Percentiles rank a stretch among this genome's conserved stretches.
Evolutionary conservation across 2,113 vertebrate genomes (phyloP).

Genomic region (Diadophis punctatus): DNA sequence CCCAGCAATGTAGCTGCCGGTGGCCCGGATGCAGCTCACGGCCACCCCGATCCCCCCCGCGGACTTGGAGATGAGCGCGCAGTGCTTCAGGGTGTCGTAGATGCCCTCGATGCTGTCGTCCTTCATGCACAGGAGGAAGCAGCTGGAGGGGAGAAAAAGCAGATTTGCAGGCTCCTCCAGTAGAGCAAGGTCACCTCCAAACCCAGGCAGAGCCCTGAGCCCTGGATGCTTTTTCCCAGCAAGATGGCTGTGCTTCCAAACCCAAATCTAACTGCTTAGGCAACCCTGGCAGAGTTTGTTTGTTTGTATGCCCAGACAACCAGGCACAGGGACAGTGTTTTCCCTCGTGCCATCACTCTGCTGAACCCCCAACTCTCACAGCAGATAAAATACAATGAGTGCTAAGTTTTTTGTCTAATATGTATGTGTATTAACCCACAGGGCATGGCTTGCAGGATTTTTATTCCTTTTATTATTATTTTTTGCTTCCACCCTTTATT

Average conservation of each 20-base stretch:
- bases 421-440: background rate
- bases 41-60: conserved; percentile 94
- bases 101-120: conserved; percentile 98
- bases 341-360: background rate
- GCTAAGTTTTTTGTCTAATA: background rate
- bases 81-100: conserved; percentile 95
- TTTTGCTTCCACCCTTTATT: background rate
- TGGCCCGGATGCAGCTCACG: conserved; percentile 92
- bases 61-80: conserved; percentile 94
- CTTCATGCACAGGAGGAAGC: conserved; percentile 93
- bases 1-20: conserved; percentile 96
- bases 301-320: background rate
- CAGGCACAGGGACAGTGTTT: background rate
- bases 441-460: too few species aligned
- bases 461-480: background rate
- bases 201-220: background rate
- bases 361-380: background rate
- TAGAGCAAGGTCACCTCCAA: accelerated
- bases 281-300: background rate
- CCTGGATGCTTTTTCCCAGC: background rate
- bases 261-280: too few species aligned
- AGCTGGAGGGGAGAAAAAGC: conserved; percentile 67
- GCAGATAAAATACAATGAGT: background rate
- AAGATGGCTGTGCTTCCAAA: background rate
- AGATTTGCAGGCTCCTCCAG: background rate